Percentiles rank a stretch among this genome's conserved stretches.
Evolutionary conservation across 2,797 vertebrate species (phyloP).

Genomic region (Neosilurus mollespiculum): DNA sequence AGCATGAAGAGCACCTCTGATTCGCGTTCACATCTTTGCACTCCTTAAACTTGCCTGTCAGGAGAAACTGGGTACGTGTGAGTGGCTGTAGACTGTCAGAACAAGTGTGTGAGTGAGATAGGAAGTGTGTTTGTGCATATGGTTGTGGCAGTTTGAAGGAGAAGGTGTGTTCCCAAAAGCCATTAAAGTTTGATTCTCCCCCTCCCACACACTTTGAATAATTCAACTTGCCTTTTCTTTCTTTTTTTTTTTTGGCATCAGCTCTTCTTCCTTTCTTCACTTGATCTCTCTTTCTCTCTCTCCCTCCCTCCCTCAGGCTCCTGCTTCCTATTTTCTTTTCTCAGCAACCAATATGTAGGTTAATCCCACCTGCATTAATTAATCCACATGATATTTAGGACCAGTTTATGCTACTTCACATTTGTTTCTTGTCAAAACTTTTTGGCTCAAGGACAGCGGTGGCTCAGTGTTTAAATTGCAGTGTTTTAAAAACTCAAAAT

Average conservation of each 20-base stretch:
- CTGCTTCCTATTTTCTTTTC: conserved; percentile 31
- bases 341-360: background rate
- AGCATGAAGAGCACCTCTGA: conserved; percentile 83
- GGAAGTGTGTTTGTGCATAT: conserved; percentile 27
- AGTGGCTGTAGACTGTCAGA: conserved; percentile 35
- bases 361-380: background rate
- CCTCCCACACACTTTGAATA: conserved; percentile 74
- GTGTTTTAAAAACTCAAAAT: too few species aligned
- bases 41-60: conserved; percentile 66
- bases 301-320: conserved; percentile 23
- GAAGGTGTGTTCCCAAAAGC: conserved; percentile 68
- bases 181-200: conserved; percentile 78
- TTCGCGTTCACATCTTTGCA: conserved; percentile 58
- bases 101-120: conserved; percentile 24
- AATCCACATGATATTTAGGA: background rate
- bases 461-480: too few species aligned
- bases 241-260: conserved; percentile 57
- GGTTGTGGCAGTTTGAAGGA: conserved; percentile 19
- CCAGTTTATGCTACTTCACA: background rate
- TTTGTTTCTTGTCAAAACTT: background rate
- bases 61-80: conserved; percentile 32
- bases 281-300: background rate
- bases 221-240: conserved; percentile 71
- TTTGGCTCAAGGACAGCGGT: background rate
- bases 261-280: background rate